Conservation (phyloP, 35 echinoderm and acorn worm genomes). For the Heliocidaris erythrogramma region DNA sequence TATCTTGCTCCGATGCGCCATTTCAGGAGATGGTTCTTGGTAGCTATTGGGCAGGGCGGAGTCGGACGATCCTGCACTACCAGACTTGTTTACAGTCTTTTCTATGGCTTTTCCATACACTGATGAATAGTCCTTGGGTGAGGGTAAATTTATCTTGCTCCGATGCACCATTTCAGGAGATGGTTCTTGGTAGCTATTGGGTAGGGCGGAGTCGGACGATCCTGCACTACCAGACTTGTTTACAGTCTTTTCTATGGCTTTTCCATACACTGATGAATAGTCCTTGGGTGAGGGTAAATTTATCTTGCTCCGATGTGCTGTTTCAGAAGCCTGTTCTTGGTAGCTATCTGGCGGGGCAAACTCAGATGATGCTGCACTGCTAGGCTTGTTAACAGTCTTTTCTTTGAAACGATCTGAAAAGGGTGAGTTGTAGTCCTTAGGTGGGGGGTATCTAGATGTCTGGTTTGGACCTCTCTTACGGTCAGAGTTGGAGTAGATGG, state of each 20-base stretch:
- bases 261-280: background rate
- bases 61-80: background rate
- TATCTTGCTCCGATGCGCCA: background rate
- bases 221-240: background rate
- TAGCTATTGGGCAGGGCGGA: background rate
- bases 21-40: background rate
- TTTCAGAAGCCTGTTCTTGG: background rate
- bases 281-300: background rate
- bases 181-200: background rate
- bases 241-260: slow-evolving; percentile 10
- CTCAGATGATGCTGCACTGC: background rate
- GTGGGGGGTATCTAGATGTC: background rate
- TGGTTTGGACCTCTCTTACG: slow-evolving; percentile 22
- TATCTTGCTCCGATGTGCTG: background rate
- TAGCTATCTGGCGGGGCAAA: background rate
- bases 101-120: background rate
- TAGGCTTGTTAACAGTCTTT: background rate
- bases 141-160: background rate
- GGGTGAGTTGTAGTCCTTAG: background rate
- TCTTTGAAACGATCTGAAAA: background rate
- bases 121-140: background rate
- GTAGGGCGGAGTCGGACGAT: background rate
- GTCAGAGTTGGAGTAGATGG: slow-evolving; percentile 15
- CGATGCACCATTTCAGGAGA: background rate
- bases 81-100: slow-evolving; percentile 16